Evolutionary conservation across 2,888 invertebrate species (phyloP), one percentile per base, ranked within the genome.

Genomic region (Netelia fuscicornis): DNA sequence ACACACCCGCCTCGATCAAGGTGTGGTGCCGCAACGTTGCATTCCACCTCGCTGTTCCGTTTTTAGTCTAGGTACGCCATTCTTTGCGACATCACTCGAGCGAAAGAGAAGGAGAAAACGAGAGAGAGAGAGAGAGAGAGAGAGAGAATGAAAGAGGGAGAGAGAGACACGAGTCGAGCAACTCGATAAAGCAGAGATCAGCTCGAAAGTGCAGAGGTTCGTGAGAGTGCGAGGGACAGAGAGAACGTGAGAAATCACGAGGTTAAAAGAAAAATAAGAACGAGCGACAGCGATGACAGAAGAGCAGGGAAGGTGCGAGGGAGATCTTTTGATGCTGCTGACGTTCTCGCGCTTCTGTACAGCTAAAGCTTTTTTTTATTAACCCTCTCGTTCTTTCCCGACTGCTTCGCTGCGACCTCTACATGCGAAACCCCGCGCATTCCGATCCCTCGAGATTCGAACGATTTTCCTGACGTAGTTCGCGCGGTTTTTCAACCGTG

Each of bases 31-130:
- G 90, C 91, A 91, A 91, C 90, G 90, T 89, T 90, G 91, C 92
- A 92, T 92, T 92, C 92, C 91, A 90, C 88, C 88, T 88, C 87
- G 91, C 90, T 92, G 92, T 92, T 92, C 91, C 90, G 92, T 92
- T 92, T 92, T 92, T 92, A 92, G 92, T 92, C 91, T 91, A 92
- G 91, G 90, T 91, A 89, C 88, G 86, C 90, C 91, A 92, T 92
- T 92, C 92, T 92, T 92, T 90, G 90, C 89, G 91, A 92, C 91
- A 91, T 90, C 77, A 48, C 82, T 76, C 17, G 60, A 60, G 58
- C 9, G 17, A 75, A 30, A 20, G 42, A n/a, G 42, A 23, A 10
- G 1, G 52, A 52, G 52, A 13, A 17, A 6, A 5, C 5, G 30
- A 64, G 8, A 64, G 37, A 30, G 64, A 64, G 62, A 13, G 13